phyloP scores from a whole-genome alignment of 2,797 vertebrate species.

The Peromyscus nudipes region DNA sequence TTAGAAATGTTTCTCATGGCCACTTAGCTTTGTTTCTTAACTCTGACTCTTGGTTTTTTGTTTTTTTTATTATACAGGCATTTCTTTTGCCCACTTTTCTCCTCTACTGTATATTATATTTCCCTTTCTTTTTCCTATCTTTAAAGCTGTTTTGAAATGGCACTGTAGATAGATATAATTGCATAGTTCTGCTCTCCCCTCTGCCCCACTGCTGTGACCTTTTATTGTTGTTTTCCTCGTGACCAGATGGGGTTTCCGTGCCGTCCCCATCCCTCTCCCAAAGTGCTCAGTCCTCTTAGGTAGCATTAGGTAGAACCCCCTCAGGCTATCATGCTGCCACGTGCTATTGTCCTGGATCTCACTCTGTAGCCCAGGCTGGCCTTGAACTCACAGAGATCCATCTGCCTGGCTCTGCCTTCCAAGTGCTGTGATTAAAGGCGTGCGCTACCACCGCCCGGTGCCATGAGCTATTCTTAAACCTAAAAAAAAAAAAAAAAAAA shows the following conservation, averaged over 20 bases:
- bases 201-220: neutral
- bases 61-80: neutral
- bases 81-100: neutral
- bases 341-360: too few species aligned
- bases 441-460: too few species aligned
- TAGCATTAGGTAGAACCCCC: neutral
- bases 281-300: neutral
- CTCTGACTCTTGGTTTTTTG: neutral
- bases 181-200: neutral
- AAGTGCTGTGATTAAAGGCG: too few species aligned
- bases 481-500: neutral
- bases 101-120: neutral
- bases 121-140: constrained; percentile 23
- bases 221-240: neutral
- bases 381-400: too few species aligned
- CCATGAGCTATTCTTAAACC: neutral
- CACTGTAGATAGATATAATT: neutral
- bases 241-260: neutral
- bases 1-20: neutral
- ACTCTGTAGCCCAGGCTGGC: too few species aligned
- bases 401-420: too few species aligned
- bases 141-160: neutral
- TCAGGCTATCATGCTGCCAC: neutral
- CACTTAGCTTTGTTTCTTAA: neutral
- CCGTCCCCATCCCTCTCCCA: neutral